Evolutionary conservation across 2,113 vertebrate species (phyloP).

Genomic region (Colius striatus): DNA sequence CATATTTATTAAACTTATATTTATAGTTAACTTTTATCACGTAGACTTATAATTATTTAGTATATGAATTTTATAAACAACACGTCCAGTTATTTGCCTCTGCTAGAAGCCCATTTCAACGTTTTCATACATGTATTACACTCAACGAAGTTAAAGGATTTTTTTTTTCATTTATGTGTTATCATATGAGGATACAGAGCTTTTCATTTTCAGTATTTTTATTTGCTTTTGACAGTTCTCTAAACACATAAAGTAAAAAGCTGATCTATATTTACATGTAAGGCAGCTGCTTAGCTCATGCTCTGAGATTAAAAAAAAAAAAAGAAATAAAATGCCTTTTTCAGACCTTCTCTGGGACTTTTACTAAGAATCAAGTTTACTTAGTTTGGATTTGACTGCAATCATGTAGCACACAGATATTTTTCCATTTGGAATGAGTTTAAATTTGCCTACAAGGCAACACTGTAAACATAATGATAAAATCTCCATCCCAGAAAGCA

Average conservation of each 20-base stretch:
- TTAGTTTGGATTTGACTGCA: background rate
- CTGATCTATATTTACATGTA: background rate
- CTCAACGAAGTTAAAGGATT: background rate
- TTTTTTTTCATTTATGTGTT: background rate
- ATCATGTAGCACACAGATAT: accelerated
- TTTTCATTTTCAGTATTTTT: background rate
- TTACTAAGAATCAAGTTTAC: background rate
- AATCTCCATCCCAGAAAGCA: background rate
- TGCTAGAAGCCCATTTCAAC: background rate
- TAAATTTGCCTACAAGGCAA: background rate
- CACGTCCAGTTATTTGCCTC: background rate
- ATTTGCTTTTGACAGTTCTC: background rate
- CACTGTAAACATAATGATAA: background rate
- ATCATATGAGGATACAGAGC: background rate
- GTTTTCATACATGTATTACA: background rate
- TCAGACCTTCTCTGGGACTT: background rate
- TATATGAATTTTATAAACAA: background rate
- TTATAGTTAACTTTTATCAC: background rate
- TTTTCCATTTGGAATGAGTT: background rate
- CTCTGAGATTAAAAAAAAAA: background rate
- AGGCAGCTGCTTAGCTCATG: background rate
- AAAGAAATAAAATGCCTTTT: background rate
- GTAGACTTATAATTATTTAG: background rate
- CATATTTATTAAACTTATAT: background rate
- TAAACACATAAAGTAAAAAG: background rate